A percentile compares a stretch with the other conserved stretches of the same genome.
Conservation (phyloP, 1,140 invertebrate species). For the Venustaconcha ellipsiformis region DNA sequence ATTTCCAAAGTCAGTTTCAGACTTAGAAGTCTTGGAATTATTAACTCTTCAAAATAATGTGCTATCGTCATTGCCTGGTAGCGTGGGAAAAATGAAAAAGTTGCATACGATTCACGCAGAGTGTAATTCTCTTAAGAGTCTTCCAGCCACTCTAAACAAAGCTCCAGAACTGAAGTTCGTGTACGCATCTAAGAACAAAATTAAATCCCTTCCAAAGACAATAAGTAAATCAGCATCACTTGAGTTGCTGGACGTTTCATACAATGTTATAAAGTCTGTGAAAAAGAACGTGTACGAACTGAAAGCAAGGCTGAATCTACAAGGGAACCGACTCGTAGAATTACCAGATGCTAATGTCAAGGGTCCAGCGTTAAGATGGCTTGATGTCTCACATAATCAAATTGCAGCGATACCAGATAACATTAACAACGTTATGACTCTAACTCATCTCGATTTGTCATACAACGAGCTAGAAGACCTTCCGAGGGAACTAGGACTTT, state of each 20-base stretch:
- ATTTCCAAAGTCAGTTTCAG: slow-evolving; percentile 55
- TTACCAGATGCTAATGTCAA: slow-evolving; percentile 59
- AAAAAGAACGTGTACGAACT: slow-evolving; percentile 64
- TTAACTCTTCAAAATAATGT: slow-evolving; percentile 56
- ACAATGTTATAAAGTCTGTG: slow-evolving; percentile 56
- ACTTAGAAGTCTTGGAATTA: slow-evolving; percentile 43
- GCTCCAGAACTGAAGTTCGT: slow-evolving; percentile 42
- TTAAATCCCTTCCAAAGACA: slow-evolving; percentile 57
- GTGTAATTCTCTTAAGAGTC: slow-evolving; percentile 52
- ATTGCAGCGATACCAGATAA: slow-evolving; percentile 53
- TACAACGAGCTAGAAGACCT: slow-evolving; percentile 59
- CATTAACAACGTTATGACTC: slow-evolving; percentile 54
- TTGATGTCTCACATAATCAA: slow-evolving; percentile 59
- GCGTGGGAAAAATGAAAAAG: slow-evolving; percentile 54
- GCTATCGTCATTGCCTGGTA: slow-evolving; percentile 50
- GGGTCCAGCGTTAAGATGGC: slow-evolving; percentile 45
- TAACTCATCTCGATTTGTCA: slow-evolving; percentile 55
- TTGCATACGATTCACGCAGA: slow-evolving; percentile 48
- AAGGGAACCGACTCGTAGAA: slow-evolving; percentile 59
- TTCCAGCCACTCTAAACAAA: slow-evolving; percentile 61
- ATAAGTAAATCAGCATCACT: slow-evolving; percentile 56
- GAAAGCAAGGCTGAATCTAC: slow-evolving; percentile 49
- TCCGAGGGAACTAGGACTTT: slow-evolving; percentile 49
- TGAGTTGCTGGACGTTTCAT: slow-evolving; percentile 46
- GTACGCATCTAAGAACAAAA: slow-evolving; percentile 55